Conservation (phyloP, 2,797 vertebrate genomes). For the Psittacula echo region DNA sequence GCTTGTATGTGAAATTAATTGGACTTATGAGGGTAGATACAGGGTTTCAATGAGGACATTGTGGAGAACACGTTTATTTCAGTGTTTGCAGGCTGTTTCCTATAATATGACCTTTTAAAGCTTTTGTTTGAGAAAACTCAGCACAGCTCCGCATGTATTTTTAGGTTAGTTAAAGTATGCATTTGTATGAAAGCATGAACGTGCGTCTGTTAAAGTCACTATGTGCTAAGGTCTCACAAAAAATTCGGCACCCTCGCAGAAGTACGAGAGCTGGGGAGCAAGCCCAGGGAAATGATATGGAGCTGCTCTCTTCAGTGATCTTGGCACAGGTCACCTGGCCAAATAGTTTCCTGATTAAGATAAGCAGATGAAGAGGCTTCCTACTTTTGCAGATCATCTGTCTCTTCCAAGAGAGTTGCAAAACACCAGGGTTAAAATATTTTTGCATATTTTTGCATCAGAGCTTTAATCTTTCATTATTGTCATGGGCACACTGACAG, state of each 20-base stretch:
- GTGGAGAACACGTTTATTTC: background rate
- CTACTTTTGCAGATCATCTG: background rate
- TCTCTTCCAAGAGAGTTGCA: background rate
- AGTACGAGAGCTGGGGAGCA: background rate
- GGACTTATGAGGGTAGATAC: background rate
- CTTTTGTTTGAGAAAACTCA: conserved; percentile 11
- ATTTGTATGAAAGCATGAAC: background rate
- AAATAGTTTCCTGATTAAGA: conserved; percentile 35
- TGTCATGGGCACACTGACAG: background rate
- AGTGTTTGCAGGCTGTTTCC: background rate
- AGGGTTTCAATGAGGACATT: background rate
- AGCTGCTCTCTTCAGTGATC: background rate
- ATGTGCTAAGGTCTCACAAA: background rate
- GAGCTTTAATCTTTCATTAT: background rate
- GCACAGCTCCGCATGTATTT: background rate
- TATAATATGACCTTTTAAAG: background rate
- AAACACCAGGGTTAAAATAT: background rate
- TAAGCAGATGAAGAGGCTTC: conserved; percentile 16
- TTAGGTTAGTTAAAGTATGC: background rate
- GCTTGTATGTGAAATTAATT: background rate
- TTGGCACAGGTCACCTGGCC: background rate
- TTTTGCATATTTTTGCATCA: background rate
- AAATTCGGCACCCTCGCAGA: background rate
- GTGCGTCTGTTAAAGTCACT: background rate
- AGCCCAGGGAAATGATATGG: fast-evolving